Evolutionary conservation across 2,888 invertebrate genomes (phyloP).

Genomic region (Ommatoiulus sabulosus): DNA sequence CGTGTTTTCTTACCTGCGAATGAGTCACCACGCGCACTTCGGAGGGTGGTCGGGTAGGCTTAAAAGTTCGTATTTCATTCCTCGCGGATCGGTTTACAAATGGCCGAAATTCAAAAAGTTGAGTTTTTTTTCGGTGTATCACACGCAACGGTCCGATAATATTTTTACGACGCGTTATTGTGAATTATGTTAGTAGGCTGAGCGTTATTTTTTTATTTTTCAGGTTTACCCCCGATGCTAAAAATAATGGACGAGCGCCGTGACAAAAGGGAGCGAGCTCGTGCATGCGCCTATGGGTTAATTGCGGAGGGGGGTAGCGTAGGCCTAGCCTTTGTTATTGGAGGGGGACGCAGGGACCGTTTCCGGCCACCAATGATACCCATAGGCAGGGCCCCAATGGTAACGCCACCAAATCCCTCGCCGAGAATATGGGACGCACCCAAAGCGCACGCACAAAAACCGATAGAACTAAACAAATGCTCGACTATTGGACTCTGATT

Average conservation of each 20-base stretch:
- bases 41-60: not conserved
- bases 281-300: conserved; percentile 40
- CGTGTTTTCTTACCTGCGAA: conserved; percentile 19
- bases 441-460: not conserved
- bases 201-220: not conserved
- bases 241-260: conserved; percentile 9
- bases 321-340: conserved; percentile 43
- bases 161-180: conserved; percentile 43
- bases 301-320: conserved; percentile 16
- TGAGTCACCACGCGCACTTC: not conserved
- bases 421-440: conserved; percentile 18
- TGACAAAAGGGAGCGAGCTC: conserved; percentile 40
- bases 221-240: conserved; percentile 35
- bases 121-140: conserved; percentile 18
- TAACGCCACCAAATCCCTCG: not conserved
- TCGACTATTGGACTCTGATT: conserved; percentile 1
- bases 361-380: conserved; percentile 36
- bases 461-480: conserved; percentile 35
- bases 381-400: conserved; percentile 35
- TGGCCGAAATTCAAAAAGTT: not conserved
- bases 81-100: not conserved
- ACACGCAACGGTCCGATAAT: not conserved
- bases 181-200: conserved; percentile 39
- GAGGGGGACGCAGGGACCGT: conserved; percentile 20
- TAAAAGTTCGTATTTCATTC: conserved; percentile 10